Evolutionary conservation across 2,797 vertebrate genomes (phyloP), one percentile per base, ranked within the genome.

Genomic region (Enoplosus armatus): DNA sequence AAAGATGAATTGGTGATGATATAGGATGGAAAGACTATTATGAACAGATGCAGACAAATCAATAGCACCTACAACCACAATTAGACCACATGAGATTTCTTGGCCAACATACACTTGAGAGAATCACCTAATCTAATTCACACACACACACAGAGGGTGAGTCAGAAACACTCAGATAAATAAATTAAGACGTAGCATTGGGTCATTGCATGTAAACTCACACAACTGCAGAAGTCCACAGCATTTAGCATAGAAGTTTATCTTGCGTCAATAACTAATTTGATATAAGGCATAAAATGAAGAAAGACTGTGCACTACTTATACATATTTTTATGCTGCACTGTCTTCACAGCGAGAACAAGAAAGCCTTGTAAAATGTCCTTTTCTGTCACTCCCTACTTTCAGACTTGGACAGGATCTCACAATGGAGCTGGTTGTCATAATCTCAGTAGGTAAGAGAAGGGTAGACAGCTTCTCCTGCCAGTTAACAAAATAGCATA

Each of bases 51-150:
- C 60, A 43, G 67, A 65, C 6, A 48, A 82, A 88, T 90, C 75
- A 80, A 87, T 86, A 79, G 26, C 39, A 82, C 41, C 72, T 58
- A 73, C 55, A 79, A 75, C 80, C 82, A 83, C 67, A 87, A 73
- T 85, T 76, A 84, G 67, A 68, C 72, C 73, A 70, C 72, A 77
- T 39, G 75, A 47, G 73, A 74, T 65, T 18, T 80, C 26, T 55
- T 64, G 35, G 54, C n/a, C 72, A 83, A 65, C 22, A 64, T 7
- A 26, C 51, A 50, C 41, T 27, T 37, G n/a, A 77, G 39, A 69
- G 22, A 56, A 77, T 66, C 67, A 75, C 31, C 10, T 53, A 68
- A 66, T 53, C n/a, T 37, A 48, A 72, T 56, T 39, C 9, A 58
- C 41, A 54, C 39, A 68, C 24, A 79, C 43, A 60, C 29, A 53